Evolutionary conservation across 2,113 vertebrate genomes (phyloP).

Genomic region (Salvator merianae): DNA sequence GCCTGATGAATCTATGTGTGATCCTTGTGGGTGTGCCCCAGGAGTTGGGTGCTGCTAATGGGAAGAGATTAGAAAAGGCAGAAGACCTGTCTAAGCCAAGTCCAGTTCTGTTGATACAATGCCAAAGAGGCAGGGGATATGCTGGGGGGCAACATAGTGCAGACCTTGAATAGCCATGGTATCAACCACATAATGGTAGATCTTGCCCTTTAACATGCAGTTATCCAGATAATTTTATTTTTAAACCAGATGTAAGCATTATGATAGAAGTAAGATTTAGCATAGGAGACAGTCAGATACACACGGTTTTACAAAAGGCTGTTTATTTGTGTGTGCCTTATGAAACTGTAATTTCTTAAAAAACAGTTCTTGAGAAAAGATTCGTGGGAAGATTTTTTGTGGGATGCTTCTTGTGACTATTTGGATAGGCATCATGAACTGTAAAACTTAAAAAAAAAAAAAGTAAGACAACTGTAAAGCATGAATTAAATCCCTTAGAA

Average conservation of each 20-base stretch:
- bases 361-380: slow-evolving; percentile 33
- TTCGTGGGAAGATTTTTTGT: slow-evolving; percentile 36
- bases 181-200: background rate
- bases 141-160: background rate
- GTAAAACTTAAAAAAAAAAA: slow-evolving; percentile 31
- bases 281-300: background rate
- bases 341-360: background rate
- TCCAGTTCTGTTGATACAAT: background rate
- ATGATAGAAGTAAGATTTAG: background rate
- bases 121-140: background rate
- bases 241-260: slow-evolving; percentile 44
- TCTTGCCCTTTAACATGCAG: slow-evolving; percentile 1
- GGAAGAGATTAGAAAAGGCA: background rate
- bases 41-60: background rate
- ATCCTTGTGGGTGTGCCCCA: no score
- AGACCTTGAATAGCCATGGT: background rate
- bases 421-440: slow-evolving; percentile 22
- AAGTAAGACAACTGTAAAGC: background rate
- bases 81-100: background rate
- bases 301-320: slow-evolving; percentile 48
- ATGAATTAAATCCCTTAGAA: slow-evolving; percentile 7
- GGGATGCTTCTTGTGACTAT: slow-evolving; percentile 25
- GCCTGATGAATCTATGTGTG: no score
- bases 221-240: slow-evolving; percentile 46
- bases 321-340: background rate